Evolutionary conservation across 2,113 vertebrate genomes (phyloP), one percentile per base, ranked within the genome.

Genomic region (Festucalex cinctus): DNA sequence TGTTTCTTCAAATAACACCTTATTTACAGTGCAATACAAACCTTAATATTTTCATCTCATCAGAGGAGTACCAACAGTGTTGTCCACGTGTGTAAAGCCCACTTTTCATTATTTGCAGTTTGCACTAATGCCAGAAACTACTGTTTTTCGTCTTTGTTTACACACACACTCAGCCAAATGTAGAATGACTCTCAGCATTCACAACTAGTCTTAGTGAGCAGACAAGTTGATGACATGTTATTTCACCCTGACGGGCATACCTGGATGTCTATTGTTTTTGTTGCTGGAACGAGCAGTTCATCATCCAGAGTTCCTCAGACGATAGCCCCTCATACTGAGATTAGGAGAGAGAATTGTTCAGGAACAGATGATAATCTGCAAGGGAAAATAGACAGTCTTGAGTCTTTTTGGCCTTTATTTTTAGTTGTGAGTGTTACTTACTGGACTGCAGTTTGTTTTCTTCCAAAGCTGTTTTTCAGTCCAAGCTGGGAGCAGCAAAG

Each of bases 401-500:
- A 6, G 4, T 14, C 6, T 9, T 32, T 20, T 35, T 28, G 20
- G 57, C 9, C 39, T 20, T 74, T 20, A 6, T 41, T 3, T 69
- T 58, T 58, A 36, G 63, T 64, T 16, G 26, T 8, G 22, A 14
- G 19, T 17, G 13, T 14, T 20, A 3, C 53, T 32, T 3, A 63
- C 58, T 68, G 58, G 2, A 63, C 54, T 68, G 58, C 35, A 68
- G 51, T 63, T 51, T 35, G 57, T 26, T 48, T 54, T 63, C 58
- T 70, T 36, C 35, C 35, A 22, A 68, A 62, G 68, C 60, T 64
- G 65, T 49, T 75, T 49, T 62, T 43, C 39, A 60, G 24, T 49
- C 16, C 54, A 35, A 26, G 12, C 51, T 74, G 81, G 70, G 73
- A 77, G 73, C 66, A 79, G 74, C 75, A 43, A 66, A 65, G 70